These are phyloP conservation scores for Nephrotoma flavescens DNA, from an alignment of 2,888 invertebrate species.

Conservation along the genomic window DNA sequence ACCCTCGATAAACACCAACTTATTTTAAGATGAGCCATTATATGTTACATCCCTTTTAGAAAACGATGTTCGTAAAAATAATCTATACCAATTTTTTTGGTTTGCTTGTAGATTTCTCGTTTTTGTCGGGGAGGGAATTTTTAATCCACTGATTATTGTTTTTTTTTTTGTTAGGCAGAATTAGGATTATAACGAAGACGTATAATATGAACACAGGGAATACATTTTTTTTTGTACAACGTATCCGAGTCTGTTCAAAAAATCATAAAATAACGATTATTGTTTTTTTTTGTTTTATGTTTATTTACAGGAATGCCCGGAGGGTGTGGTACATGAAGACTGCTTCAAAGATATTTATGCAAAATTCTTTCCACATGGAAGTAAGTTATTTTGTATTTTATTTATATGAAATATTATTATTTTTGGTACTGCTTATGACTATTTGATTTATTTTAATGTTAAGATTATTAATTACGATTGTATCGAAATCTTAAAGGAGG, in stretches of 20 bases:
- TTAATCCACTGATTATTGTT: background rate
- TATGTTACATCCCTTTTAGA: too few species aligned
- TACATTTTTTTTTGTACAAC: background rate
- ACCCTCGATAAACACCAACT: too few species aligned
- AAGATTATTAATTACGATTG: background rate
- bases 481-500: background rate
- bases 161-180: background rate
- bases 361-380: constrained; percentile 96
- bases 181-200: background rate
- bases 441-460: background rate
- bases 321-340: constrained; percentile 93
- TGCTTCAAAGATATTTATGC: constrained; percentile 96
- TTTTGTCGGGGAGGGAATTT: background rate
- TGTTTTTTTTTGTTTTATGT: background rate
- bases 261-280: background rate
- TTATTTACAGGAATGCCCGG: constrained; percentile 81
- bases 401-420: background rate
- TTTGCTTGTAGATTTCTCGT: too few species aligned
- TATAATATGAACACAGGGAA: background rate
- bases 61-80: too few species aligned
- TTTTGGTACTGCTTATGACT: background rate
- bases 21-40: too few species aligned
- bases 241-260: background rate
- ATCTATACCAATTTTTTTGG: too few species aligned
- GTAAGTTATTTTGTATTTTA: constrained; percentile 46